phyloP scores from a whole-genome alignment of 2,113 vertebrate species.

The Dunckerocampus dactyliophorus region DNA sequence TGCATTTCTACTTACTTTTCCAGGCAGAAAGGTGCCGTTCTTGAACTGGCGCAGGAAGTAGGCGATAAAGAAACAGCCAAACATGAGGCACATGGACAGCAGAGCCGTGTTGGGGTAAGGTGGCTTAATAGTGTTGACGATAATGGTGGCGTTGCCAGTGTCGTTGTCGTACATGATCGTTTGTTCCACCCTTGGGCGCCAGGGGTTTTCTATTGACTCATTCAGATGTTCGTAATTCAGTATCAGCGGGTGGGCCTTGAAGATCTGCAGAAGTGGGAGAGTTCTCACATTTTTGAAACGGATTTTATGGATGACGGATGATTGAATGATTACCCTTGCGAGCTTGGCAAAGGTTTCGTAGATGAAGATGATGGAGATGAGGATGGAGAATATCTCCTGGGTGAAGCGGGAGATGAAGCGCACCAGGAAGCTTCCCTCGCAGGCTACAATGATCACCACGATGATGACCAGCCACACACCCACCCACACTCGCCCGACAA shows the following conservation, averaged over 20 bases:
- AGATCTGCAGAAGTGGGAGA: conserved; percentile 67
- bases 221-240: conserved; percentile 71
- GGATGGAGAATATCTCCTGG: conserved; percentile 98
- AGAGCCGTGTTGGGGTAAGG: conserved; percentile 88
- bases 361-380: conserved; percentile 99
- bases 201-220: conserved; percentile 58
- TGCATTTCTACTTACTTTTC: conserved; percentile 72
- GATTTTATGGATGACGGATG: background rate
- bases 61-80: conserved; percentile 87
- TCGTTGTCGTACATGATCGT: conserved; percentile 48
- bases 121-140: background rate
- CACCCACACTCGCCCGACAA: conserved; percentile 91
- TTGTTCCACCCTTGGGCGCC: conserved; percentile 50
- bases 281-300: too few species aligned
- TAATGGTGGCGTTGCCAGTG: conserved; percentile 29
- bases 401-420: conserved; percentile 95
- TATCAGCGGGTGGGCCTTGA: conserved; percentile 76
- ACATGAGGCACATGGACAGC: conserved; percentile 93
- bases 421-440: conserved; percentile 92
- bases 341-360: conserved; percentile 93
- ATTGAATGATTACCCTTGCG: conserved; percentile 69
- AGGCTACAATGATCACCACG: conserved; percentile 85
- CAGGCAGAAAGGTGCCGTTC: conserved; percentile 90
- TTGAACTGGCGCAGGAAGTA: conserved; percentile 90
- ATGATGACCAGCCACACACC: conserved; percentile 91